Evolutionary conservation across 2,113 vertebrate species (phyloP).

Genomic region (Sisor rabdophorus): DNA sequence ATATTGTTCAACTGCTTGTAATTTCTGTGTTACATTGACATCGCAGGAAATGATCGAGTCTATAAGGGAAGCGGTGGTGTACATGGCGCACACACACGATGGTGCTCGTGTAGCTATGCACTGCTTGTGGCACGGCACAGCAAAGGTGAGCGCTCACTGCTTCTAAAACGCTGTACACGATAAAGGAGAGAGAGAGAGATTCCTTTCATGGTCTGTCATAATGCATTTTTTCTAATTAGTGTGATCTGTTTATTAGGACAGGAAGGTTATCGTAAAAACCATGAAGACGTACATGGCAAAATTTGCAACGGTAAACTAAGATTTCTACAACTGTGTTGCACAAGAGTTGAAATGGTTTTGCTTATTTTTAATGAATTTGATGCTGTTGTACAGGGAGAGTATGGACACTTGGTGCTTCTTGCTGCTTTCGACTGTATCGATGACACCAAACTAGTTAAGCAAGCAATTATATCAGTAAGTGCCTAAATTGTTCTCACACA

Average conservation of each 20-base stretch:
- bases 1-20: neutral
- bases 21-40: neutral
- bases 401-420: constrained; percentile 84
- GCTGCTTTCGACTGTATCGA: constrained; percentile 93
- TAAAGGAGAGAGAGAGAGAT: neutral
- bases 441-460: constrained; percentile 92
- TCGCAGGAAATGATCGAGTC: constrained; percentile 92
- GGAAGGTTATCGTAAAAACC: constrained; percentile 94
- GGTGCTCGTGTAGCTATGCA: constrained; percentile 92
- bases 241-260: constrained; percentile 74
- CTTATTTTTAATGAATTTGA: neutral
- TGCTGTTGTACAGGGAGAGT: constrained; percentile 80
- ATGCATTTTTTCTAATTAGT: neutral
- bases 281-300: constrained; percentile 93
- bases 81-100: constrained; percentile 91
- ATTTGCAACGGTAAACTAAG: constrained; percentile 81
- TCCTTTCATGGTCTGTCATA: neutral
- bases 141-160: constrained; percentile 73
- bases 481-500: neutral
- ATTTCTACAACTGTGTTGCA: neutral
- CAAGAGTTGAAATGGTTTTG: too few species aligned
- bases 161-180: neutral
- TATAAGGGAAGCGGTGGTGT: constrained; percentile 87
- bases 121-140: constrained; percentile 90
- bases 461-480: constrained; percentile 88